Percentiles rank a stretch among this genome's conserved stretches.
Conservation (phyloP, 2,797 vertebrate species). For the Kryptopterus vitreolus region DNA sequence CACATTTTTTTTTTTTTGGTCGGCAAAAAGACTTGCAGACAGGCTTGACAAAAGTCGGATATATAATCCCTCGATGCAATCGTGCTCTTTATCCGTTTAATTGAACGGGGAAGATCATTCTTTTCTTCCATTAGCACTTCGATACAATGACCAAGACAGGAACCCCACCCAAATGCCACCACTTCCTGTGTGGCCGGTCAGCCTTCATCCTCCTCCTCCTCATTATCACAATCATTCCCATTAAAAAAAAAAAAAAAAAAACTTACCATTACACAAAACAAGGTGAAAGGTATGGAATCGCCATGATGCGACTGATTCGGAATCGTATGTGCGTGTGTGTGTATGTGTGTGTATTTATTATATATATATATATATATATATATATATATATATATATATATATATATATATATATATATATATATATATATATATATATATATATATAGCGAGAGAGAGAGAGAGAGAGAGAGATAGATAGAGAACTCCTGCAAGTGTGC, state of each 20-base stretch:
- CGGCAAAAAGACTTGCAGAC: neutral
- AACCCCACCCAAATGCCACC: conserved; percentile 74
- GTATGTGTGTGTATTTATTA: too few relatives aligned
- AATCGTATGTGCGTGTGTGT: conserved; percentile 31
- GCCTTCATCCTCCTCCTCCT: conserved; percentile 41
- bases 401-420: too few relatives aligned
- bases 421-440: too few relatives aligned
- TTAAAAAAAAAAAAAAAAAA: too few relatives aligned
- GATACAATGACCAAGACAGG: conserved; percentile 57
- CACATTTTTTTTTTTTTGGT: neutral
- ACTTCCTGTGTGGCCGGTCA: conserved; percentile 64
- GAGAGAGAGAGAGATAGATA: too few relatives aligned
- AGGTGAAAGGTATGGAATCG: neutral
- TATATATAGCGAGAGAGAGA: too few relatives aligned
- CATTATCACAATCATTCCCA: conserved; percentile 6
- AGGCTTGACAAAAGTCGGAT: neutral
- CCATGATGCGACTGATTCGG: conserved; percentile 8
- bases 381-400: too few relatives aligned
- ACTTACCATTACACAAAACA: conserved; percentile 10
- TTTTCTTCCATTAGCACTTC: conserved; percentile 32
- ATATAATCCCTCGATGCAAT: conserved; percentile 9
- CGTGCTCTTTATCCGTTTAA: conserved; percentile 7
- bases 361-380: too few relatives aligned
- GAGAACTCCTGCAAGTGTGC: conserved; percentile 33
- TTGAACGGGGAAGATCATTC: neutral